These are phyloP conservation scores for Cryptotis parvus DNA, from an alignment of 2,113 vertebrate species.

Conservation along the genomic window DNA sequence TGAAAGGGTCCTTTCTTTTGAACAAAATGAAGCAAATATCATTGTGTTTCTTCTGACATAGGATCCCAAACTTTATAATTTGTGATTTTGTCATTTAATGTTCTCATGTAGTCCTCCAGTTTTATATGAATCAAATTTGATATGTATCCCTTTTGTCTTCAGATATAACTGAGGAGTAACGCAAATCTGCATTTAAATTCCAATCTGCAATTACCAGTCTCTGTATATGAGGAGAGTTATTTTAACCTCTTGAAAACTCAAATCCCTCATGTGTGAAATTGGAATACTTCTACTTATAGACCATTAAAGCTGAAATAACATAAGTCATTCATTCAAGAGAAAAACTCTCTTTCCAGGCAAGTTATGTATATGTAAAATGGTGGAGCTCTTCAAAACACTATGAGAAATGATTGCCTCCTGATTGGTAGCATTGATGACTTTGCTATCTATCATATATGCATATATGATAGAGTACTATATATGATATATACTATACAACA, in stretches of 20 bases:
- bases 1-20: neutral
- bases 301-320: neutral
- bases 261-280: neutral
- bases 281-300: neutral
- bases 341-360: neutral
- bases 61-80: neutral
- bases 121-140: neutral
- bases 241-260: constrained; percentile 17
- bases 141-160: neutral
- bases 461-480: no score
- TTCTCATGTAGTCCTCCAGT: neutral
- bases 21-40: neutral
- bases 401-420: neutral
- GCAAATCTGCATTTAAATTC: neutral
- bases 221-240: neutral
- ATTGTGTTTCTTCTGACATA: neutral
- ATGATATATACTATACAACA: no score
- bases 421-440: neutral
- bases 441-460: neutral
- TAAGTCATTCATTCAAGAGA: neutral
- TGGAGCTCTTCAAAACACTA: neutral
- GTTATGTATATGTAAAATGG: neutral
- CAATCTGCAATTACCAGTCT: neutral
- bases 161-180: neutral
- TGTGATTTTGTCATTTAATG: neutral